These are phyloP conservation scores for Talpa occidentalis DNA, from an alignment of 2,113 vertebrate species.

Conservation along the genomic window DNA sequence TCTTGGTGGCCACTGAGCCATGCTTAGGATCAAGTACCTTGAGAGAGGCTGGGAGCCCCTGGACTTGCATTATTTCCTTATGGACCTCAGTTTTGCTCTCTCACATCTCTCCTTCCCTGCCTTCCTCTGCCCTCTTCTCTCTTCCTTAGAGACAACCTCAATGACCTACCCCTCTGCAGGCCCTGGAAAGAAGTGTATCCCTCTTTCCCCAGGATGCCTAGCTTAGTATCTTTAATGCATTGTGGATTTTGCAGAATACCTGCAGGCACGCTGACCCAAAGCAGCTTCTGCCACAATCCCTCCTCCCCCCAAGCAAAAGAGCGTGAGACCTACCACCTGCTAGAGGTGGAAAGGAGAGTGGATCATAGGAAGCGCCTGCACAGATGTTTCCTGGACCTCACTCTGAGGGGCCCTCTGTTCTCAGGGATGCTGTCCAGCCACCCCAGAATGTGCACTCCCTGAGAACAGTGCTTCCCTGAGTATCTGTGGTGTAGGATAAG, in stretches of 20 bases:
- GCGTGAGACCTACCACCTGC: background rate
- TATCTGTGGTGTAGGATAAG: background rate
- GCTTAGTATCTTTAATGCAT: background rate
- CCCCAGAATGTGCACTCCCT: background rate
- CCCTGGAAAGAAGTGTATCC: background rate
- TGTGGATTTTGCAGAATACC: background rate
- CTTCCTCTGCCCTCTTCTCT: background rate
- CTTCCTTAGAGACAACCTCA: background rate
- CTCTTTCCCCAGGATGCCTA: background rate
- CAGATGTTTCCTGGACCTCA: conserved; percentile 68
- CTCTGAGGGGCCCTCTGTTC: background rate
- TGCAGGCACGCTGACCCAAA: background rate
- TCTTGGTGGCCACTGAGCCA: background rate
- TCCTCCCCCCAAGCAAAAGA: background rate
- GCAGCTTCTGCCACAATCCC: background rate
- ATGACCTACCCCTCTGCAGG: too few species aligned
- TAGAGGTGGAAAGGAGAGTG: background rate
- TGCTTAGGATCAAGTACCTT: background rate
- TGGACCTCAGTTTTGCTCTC: background rate
- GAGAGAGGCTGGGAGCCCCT: background rate
- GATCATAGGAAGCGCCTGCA: background rate
- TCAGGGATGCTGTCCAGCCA: background rate
- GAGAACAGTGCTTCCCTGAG: conserved; percentile 19
- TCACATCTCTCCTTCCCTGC: background rate
- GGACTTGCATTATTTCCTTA: background rate